phyloP scores from a whole-genome alignment of 2,888 invertebrate genomes.

The Tachina fera region DNA sequence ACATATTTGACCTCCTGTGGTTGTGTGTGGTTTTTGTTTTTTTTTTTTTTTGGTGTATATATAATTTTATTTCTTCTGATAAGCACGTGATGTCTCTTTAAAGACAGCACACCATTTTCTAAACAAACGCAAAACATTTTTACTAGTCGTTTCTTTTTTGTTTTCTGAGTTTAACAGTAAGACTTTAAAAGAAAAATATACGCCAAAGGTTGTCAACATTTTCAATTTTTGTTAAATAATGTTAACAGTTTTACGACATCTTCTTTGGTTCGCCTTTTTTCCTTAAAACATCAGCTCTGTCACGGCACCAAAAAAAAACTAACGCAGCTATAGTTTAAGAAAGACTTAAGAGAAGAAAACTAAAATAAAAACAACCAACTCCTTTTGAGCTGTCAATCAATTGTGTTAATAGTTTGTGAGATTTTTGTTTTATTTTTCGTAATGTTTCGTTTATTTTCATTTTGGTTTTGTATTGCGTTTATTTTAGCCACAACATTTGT shows the following conservation, averaged over 20 bases:
- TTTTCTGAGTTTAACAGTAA: conserved; percentile 52
- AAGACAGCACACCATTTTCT: conserved; percentile 55
- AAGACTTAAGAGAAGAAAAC: background rate
- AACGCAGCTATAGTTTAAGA: conserved; percentile 38
- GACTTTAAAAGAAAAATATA: conserved; percentile 46
- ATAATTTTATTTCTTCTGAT: conserved; percentile 38
- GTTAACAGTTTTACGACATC: conserved; percentile 61
- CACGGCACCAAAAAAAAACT: conserved; percentile 7
- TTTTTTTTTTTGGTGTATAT: conserved; percentile 26
- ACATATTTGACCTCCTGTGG: conserved; percentile 70
- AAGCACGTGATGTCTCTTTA: conserved; percentile 67
- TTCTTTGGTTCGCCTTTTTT: conserved; percentile 28
- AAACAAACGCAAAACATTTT: conserved; percentile 4
- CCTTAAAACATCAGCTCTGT: conserved; percentile 29
- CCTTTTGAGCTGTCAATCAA: conserved; percentile 71
- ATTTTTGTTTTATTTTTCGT: conserved; percentile 2
- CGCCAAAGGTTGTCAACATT: conserved; percentile 69
- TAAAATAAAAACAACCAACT: conserved; percentile 43
- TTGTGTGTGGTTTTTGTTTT: conserved; percentile 28
- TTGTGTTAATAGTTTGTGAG: conserved; percentile 61
- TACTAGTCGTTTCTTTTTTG: background rate
- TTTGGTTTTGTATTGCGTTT: conserved; percentile 34
- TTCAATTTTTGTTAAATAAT: conserved; percentile 58
- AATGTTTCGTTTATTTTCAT: conserved; percentile 2
- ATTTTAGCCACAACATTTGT: conserved; percentile 60